Evolutionary conservation across 2,113 vertebrate genomes (phyloP).

Genomic region (Pangasianodon hypophthalmus): DNA sequence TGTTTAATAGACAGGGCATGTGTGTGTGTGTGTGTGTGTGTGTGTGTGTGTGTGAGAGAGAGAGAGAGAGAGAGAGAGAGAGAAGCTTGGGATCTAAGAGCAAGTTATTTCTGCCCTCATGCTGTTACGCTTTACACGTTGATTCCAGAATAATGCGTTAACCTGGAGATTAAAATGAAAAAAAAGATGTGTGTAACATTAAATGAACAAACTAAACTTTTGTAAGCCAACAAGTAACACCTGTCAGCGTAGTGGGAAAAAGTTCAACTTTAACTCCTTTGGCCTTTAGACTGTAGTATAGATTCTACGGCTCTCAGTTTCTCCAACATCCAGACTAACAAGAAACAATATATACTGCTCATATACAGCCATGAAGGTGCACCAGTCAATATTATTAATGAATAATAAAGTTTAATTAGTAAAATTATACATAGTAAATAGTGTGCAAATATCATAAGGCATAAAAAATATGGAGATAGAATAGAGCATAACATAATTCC

Average conservation of each 20-base stretch:
- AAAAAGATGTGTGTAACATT: background rate
- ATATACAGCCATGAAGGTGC: background rate
- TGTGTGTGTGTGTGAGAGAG: background rate
- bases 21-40: background rate
- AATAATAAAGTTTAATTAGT: background rate
- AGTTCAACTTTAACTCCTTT: background rate
- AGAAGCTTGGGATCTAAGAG: background rate
- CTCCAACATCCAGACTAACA: background rate
- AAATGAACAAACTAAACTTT: background rate
- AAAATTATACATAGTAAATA: background rate
- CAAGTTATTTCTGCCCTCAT: background rate
- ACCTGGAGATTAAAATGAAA: background rate
- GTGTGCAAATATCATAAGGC: background rate
- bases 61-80: conserved; percentile 6
- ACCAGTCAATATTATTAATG: background rate
- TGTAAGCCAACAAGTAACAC: background rate
- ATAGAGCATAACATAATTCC: background rate
- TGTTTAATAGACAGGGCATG: conserved; percentile 18
- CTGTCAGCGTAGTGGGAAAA: background rate
- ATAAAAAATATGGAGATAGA: background rate
- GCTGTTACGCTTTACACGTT: background rate
- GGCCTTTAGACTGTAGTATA: background rate
- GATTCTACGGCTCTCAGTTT: background rate
- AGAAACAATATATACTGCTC: background rate
- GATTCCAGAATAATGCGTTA: background rate